Evolutionary conservation across 2,888 invertebrate species (phyloP).

Genomic region (Globia sparganii): DNA sequence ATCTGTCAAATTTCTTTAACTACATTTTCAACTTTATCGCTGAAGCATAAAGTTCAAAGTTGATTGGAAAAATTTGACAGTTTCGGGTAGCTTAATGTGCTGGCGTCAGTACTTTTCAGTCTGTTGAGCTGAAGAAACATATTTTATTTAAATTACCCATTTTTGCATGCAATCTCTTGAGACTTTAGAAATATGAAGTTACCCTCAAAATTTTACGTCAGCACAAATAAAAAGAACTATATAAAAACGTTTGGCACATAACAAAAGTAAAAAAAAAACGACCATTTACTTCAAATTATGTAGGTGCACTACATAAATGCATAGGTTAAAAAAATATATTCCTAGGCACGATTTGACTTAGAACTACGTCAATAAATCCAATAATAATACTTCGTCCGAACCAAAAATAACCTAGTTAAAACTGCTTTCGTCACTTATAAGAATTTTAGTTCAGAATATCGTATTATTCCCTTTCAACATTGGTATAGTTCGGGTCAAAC

Average conservation of each 20-base stretch:
- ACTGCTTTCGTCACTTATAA: constrained; percentile 10
- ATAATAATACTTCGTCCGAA: constrained; percentile 13
- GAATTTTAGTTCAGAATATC: constrained; percentile 19
- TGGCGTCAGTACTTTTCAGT: not conserved
- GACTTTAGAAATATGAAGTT: too few relatives aligned
- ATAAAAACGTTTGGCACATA: not conserved
- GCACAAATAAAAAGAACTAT: not conserved
- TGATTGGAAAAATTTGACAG: too few relatives aligned
- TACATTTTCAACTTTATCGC: too few relatives aligned
- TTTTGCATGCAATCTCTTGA: too few relatives aligned
- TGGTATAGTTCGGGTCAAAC: not conserved
- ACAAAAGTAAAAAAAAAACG: not conserved
- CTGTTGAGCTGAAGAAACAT: not conserved
- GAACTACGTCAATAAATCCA: constrained; percentile 23
- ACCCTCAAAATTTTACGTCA: not conserved
- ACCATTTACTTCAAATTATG: not conserved
- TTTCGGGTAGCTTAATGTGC: too few relatives aligned
- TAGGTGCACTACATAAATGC: not conserved
- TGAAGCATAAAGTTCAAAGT: too few relatives aligned
- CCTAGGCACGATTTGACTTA: constrained; percentile 4
- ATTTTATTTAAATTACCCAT: not conserved
- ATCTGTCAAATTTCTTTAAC: too few relatives aligned
- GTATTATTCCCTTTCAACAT: constrained; percentile 33
- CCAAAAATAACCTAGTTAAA: not conserved
- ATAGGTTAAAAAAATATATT: constrained; percentile 2